These are phyloP conservation scores for Schizopygopsis pylzovi DNA, from an alignment of 2,797 vertebrate genomes.

Conservation along the genomic window DNA sequence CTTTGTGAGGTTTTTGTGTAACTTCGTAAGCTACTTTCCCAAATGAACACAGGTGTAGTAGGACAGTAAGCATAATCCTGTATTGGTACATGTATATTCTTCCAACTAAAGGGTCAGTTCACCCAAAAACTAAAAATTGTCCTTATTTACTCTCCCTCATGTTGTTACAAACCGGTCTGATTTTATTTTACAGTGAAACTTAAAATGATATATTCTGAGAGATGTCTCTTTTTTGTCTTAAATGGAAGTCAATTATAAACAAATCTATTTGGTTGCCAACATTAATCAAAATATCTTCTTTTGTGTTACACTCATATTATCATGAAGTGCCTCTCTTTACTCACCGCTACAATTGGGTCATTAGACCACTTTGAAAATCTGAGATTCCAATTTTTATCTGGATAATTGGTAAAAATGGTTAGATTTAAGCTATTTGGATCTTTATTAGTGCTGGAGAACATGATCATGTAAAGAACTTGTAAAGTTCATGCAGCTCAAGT, in stretches of 20 bases:
- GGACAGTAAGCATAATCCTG: no score
- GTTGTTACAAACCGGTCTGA: neutral
- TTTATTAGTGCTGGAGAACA: neutral
- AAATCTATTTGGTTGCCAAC: slow-evolving; percentile 1
- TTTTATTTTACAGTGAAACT: neutral
- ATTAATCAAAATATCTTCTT: neutral
- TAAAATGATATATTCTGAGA: neutral
- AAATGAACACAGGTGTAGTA: neutral
- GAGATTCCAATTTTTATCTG: neutral
- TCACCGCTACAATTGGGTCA: neutral
- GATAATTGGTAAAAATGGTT: neutral
- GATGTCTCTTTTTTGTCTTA: neutral
- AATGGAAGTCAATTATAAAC: neutral
- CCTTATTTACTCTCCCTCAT: neutral
- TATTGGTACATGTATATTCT: neutral
- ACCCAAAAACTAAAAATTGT: neutral
- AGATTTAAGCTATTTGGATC: neutral
- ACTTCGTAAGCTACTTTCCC: neutral
- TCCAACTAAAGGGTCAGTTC: neutral
- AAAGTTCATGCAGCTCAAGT: neutral
- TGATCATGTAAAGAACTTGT: neutral
- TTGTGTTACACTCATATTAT: neutral
- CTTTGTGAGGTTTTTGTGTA: neutral
- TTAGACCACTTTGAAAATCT: neutral
- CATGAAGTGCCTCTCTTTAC: neutral